Conservation (phyloP, 2,888 invertebrate genomes). For the Ecliptopera silaceata region DNA sequence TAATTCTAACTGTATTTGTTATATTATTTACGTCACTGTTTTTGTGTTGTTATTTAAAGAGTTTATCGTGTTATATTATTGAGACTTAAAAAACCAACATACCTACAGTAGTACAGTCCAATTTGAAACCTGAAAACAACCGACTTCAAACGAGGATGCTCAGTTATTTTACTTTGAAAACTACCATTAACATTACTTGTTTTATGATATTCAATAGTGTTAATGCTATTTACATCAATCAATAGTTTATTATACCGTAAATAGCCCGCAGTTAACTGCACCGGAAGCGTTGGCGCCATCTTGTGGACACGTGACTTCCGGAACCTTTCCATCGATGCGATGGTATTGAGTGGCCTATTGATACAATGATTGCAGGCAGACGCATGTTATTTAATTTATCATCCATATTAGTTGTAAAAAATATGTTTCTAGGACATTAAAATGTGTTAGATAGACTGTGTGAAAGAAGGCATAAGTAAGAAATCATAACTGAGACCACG, state of each 20-base stretch:
- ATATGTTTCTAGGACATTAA: too few relatives aligned
- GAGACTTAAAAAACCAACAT: too few relatives aligned
- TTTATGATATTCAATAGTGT: background rate
- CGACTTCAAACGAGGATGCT: too few relatives aligned
- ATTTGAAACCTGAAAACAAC: too few relatives aligned
- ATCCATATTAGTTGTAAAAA: too few relatives aligned
- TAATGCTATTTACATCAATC: constrained; percentile 2
- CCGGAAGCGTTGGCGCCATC: constrained; percentile 54
- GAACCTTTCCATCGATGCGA: constrained; percentile 37
- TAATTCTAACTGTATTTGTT: constrained; percentile 15
- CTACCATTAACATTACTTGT: background rate
- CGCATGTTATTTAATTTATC: background rate
- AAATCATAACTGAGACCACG: too few relatives aligned
- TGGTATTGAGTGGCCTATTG: constrained; percentile 7
- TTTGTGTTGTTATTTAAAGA: background rate
- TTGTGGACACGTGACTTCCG: constrained; percentile 56
- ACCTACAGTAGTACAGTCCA: too few relatives aligned
- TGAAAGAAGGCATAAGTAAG: too few relatives aligned
- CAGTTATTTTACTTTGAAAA: background rate
- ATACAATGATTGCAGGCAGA: background rate
- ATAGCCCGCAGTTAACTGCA: constrained; percentile 12
- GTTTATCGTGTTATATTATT: background rate
- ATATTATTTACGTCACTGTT: constrained; percentile 2
- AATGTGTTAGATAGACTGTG: too few relatives aligned
- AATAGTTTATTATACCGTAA: constrained; percentile 2